These are phyloP conservation scores for Aselliscus stoliczkanus DNA, from an alignment of 2,797 vertebrate species.

Conservation along the genomic window DNA sequence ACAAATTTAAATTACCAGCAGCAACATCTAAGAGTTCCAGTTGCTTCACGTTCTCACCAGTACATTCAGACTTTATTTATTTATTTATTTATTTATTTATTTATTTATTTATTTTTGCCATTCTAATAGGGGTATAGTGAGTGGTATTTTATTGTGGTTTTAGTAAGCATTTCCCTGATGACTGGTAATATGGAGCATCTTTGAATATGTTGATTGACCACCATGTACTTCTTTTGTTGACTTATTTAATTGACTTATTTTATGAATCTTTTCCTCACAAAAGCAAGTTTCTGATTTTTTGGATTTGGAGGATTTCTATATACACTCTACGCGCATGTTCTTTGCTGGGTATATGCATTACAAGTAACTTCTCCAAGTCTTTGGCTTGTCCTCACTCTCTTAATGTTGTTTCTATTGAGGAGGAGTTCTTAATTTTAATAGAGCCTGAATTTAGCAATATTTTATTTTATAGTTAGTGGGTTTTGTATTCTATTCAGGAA, in stretches of 20 bases:
- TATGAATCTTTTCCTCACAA: not conserved
- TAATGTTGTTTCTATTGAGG: not conserved
- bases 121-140: not conserved
- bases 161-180: not conserved
- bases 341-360: not conserved
- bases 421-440: constrained; percentile 23
- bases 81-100: no score
- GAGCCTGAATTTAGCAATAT: not conserved
- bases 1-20: not conserved
- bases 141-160: not conserved
- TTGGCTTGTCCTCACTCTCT: not conserved
- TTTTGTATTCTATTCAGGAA: not conserved
- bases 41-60: not conserved
- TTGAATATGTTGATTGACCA: not conserved
- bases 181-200: not conserved
- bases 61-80: not conserved
- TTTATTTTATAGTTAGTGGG: not conserved
- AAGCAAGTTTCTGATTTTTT: not conserved
- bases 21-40: not conserved
- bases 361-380: not conserved
- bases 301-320: not conserved
- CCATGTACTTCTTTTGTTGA: not conserved
- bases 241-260: not conserved
- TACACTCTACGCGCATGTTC: not conserved
- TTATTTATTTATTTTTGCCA: not conserved